Base-by-base conservation (phyloP, 2,888 invertebrate genomes). In the Eilema sororculum region DNA sequence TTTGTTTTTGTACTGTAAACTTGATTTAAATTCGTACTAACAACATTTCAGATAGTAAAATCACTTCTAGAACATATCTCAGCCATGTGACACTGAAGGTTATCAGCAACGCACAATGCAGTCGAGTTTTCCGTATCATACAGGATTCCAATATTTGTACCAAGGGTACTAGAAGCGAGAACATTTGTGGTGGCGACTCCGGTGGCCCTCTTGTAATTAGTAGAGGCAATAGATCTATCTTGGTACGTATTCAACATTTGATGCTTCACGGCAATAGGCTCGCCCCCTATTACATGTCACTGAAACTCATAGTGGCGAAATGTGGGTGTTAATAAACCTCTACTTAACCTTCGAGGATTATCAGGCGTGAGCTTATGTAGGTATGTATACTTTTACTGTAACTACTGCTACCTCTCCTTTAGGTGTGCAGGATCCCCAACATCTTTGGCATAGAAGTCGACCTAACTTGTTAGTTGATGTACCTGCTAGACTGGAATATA, bases 181-280 rank as follows among this genome's bases (percentile, higher is more conserved):
- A 87, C 62, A 84, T 85, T 25, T 90, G 90, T 80, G 12, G 58
- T 0, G 87, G 90, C 4, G 89, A 89, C 74, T 90, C 90, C 10
- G 90, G 90, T n/a, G 89, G 90, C 33, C 89, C 90, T 2, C 83
- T 90, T 1, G 78, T 76, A 22, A 33, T 65, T 16, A 57, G 22
- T 33, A 65, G 33, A 57, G 10, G 24, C 33, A 28, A 33, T n/a
- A 65, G 8, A 4, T 78, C 65, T 4, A 6, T 86, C 22, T 75
- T 89, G 85, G 87, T 88, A 80, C 28, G 78, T 77, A 56, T 16
- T 33, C 37, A 2, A 57, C 67, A 2, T 20, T 61, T 61, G 52
- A 3, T 6, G 8, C 52, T 9, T 41, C 9, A n/a, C n/a, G n/a
- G n/a, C n/a, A n/a, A n/a, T n/a, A n/a, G n/a, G n/a, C n/a, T n/a